A percentile compares a stretch with the other conserved stretches of the same genome.
These are phyloP conservation scores for Bathynomus jamesi DNA, from an alignment of 1,140 invertebrate species.

Conservation along the genomic window DNA sequence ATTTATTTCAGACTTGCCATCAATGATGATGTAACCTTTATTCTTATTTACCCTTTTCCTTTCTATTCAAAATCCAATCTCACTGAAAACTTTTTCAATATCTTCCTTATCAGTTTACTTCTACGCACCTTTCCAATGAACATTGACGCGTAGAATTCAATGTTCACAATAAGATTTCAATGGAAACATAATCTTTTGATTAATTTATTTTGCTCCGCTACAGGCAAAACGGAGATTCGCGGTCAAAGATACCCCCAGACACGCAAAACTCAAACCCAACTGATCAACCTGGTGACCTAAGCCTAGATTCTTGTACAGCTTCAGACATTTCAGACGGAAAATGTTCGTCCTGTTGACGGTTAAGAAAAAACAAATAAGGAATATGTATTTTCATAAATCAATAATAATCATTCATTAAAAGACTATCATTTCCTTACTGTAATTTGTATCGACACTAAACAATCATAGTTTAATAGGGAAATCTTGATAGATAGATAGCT, in stretches of 20 bases:
- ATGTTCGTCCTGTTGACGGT: conserved; percentile 25
- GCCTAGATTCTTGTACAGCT: conserved; percentile 23
- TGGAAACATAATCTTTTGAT: too few species aligned
- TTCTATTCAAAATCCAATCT: background rate
- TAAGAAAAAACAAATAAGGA: background rate
- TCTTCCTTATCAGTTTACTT: too few species aligned
- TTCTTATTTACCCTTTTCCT: background rate
- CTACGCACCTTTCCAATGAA: too few species aligned
- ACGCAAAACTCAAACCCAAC: conserved; percentile 1
- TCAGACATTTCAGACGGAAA: conserved; percentile 29
- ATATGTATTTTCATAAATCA: background rate
- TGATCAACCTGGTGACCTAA: conserved; percentile 8
- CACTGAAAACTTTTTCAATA: background rate
- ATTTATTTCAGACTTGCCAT: background rate
- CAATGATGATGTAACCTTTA: background rate
- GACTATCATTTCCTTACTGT: background rate
- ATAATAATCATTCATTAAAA: background rate
- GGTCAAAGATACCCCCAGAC: conserved; percentile 10
- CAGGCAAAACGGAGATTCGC: background rate
- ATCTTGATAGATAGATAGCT: background rate
- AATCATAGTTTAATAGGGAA: background rate
- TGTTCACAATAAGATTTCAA: too few species aligned
- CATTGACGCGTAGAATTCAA: too few species aligned
- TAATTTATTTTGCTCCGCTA: background rate
- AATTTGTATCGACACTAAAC: background rate